These are phyloP conservation scores for Austrofundulus limnaeus DNA, from an alignment of 2,113 vertebrate species.

Conservation along the genomic window DNA sequence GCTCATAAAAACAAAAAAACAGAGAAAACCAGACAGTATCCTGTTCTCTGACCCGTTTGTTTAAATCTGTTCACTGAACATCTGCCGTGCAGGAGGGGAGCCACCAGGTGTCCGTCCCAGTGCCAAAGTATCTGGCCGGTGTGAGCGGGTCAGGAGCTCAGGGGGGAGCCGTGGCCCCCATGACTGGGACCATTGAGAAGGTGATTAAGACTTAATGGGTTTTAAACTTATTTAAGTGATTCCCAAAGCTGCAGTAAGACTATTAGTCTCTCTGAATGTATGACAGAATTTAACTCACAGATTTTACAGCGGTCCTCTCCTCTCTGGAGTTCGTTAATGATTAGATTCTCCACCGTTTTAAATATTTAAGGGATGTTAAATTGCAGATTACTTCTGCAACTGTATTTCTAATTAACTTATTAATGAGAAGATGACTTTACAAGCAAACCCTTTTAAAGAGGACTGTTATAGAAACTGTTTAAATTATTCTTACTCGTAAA, in stretches of 20 bases:
- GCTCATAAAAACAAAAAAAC: not conserved
- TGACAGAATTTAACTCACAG: not conserved
- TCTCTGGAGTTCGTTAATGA: too few species aligned
- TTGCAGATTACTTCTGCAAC: not conserved
- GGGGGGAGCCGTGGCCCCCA: slow-evolving; percentile 87
- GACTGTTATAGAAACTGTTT: not conserved
- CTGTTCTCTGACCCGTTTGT: too few species aligned
- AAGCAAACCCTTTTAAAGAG: not conserved
- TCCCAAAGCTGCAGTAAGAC: not conserved
- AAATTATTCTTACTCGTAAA: too few species aligned
- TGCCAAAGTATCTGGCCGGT: slow-evolving; percentile 86
- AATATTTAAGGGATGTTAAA: not conserved
- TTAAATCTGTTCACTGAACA: not conserved
- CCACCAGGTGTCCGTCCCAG: slow-evolving; percentile 82
- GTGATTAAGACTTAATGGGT: slow-evolving; percentile 66
- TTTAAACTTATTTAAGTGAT: not conserved
- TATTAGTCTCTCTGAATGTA: not conserved
- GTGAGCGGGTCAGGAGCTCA: slow-evolving; percentile 76
- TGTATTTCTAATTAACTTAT: not conserved
- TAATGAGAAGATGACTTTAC: not conserved
- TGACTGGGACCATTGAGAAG: slow-evolving; percentile 98
- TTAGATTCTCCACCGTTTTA: not conserved
- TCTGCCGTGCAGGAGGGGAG: slow-evolving; percentile 81
- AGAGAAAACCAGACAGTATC: too few species aligned
- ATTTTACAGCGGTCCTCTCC: too few species aligned